A percentile compares a stretch with the other conserved stretches of the same genome.
Evolutionary conservation across 2,113 vertebrate species (phyloP).

Genomic region (Ophiodon elongatus): DNA sequence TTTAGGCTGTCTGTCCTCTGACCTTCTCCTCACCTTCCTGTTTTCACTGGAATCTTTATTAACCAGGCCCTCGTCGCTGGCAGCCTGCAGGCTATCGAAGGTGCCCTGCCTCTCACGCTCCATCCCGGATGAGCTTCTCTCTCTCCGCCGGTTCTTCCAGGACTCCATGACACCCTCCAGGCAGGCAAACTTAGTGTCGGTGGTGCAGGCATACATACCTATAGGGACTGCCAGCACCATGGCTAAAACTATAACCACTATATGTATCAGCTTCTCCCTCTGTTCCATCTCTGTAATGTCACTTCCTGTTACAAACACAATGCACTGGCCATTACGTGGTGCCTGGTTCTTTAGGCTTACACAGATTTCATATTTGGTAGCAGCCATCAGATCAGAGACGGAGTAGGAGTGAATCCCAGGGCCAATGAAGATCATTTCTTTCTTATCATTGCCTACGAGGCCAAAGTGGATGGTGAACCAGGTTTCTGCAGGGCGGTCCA

Average conservation of each 20-base stretch:
- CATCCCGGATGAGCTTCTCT: constrained; percentile 19
- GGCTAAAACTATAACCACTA: constrained; percentile 90
- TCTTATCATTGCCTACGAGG: constrained; percentile 76
- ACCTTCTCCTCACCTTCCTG: constrained; percentile 70
- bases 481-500: constrained; percentile 82
- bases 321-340: constrained; percentile 86
- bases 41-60: constrained; percentile 78
- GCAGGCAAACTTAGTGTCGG: constrained; percentile 84
- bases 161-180: constrained; percentile 71
- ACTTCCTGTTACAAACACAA: constrained; percentile 91
- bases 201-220: constrained; percentile 90
- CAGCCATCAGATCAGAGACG: constrained; percentile 86
- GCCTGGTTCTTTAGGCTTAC: constrained; percentile 86
- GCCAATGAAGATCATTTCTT: constrained; percentile 88
- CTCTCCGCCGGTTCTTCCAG: constrained; percentile 75
- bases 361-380: constrained; percentile 92
- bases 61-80: constrained; percentile 85
- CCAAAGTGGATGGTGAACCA: constrained; percentile 92
- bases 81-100: constrained; percentile 85
- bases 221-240: constrained; percentile 90
- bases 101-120: constrained; percentile 81
- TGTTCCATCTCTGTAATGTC: constrained; percentile 88
- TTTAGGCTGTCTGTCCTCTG: constrained; percentile 78
- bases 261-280: constrained; percentile 90
- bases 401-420: constrained; percentile 90